Conservation (phyloP, 2,113 vertebrate genomes). For the Pandion haliaetus region DNA sequence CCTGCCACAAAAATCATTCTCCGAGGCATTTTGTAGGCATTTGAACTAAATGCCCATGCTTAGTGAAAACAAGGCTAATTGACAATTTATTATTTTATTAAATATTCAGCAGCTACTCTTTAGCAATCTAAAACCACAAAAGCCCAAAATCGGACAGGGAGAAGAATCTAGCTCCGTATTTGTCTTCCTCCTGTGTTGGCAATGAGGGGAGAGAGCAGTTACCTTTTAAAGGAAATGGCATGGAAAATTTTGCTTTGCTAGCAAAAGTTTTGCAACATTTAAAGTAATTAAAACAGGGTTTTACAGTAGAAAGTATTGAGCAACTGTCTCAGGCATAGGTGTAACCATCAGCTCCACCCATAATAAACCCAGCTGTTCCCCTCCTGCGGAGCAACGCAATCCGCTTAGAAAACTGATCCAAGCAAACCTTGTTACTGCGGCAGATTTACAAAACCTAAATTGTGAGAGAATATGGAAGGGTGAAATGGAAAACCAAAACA, state of each 20-base stretch:
- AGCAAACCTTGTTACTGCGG: neutral
- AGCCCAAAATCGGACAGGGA: neutral
- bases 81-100: neutral
- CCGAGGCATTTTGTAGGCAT: neutral
- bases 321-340: neutral
- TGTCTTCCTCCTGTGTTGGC: neutral
- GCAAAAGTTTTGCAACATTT: neutral
- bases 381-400: neutral
- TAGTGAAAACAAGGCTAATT: neutral
- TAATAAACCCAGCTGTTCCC: neutral
- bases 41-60: neutral
- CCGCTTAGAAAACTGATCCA: neutral
- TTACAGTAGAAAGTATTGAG: neutral
- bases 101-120: neutral
- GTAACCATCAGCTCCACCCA: slow-evolving; percentile 5
- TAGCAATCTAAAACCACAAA: neutral
- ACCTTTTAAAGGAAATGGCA: neutral
- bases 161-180: neutral
- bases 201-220: neutral
- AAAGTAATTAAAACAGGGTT: neutral
- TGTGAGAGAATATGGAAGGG: neutral
- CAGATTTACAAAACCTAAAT: neutral
- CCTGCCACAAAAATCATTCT: neutral
- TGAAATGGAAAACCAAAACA: neutral
- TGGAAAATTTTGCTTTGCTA: neutral